Percentiles rank a stretch among this genome's conserved stretches.
Evolutionary conservation across 1,140 invertebrate species (phyloP).

Genomic region (Ceratosolen solmsi): DNA sequence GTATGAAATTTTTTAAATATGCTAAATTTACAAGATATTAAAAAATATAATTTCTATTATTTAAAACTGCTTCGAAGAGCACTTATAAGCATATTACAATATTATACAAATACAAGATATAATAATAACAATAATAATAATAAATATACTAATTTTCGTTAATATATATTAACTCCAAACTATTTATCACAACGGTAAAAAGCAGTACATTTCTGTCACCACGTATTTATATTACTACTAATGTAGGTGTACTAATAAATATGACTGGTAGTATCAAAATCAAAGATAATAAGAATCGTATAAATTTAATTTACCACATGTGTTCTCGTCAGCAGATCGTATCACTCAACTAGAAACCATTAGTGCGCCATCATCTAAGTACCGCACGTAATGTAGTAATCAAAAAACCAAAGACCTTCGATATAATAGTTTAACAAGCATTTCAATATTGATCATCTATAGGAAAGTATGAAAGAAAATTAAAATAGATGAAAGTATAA

Average conservation of each 20-base stretch:
- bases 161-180: too few species aligned
- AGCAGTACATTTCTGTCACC: constrained; percentile 85
- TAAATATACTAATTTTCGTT: too few species aligned
- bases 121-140: too few species aligned
- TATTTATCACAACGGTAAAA: constrained; percentile 86
- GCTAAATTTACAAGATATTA: too few species aligned
- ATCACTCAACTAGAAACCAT: constrained; percentile 57
- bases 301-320: constrained; percentile 50
- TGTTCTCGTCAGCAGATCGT: constrained; percentile 65
- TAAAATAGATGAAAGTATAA: too few species aligned
- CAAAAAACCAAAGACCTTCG: constrained; percentile 66
- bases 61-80: too few species aligned
- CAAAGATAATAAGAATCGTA: constrained; percentile 55
- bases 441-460: neutral
- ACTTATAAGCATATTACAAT: too few species aligned
- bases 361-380: constrained; percentile 67
- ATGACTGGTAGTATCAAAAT: constrained; percentile 53
- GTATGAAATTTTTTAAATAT: too few species aligned
- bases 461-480: neutral
- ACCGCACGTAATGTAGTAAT: constrained; percentile 63
- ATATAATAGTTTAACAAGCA: constrained; percentile 47
- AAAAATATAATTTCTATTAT: too few species aligned
- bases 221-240: constrained; percentile 80
- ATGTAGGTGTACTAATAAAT: constrained; percentile 75
- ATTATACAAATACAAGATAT: too few species aligned